phyloP scores from a whole-genome alignment of 2,888 invertebrate species.

The Agrenia bidenticulata region DNA sequence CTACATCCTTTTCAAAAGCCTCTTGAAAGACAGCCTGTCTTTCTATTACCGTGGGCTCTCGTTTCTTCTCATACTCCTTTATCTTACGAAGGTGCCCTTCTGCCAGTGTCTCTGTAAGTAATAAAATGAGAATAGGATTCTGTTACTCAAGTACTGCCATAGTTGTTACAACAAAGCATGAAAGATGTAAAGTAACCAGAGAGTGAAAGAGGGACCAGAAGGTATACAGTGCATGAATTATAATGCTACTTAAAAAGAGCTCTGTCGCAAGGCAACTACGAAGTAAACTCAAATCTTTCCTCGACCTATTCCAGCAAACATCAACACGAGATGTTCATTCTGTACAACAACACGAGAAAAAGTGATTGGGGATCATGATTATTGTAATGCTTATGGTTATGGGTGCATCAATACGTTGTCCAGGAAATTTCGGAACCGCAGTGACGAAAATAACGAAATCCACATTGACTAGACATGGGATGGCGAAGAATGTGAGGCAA shows the following conservation, averaged over 20 bases:
- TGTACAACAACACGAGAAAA: neutral
- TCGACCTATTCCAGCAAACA: neutral
- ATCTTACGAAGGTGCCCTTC: slow-evolving; percentile 64
- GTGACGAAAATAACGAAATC: too few relatives aligned
- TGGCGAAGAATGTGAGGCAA: too few relatives aligned
- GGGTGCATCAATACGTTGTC: too few relatives aligned
- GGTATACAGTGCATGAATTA: too few relatives aligned
- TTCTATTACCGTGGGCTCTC: slow-evolving; percentile 64
- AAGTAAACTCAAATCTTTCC: neutral
- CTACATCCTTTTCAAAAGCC: slow-evolving; percentile 69
- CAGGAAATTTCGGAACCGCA: too few relatives aligned
- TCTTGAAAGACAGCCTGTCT: slow-evolving; percentile 69
- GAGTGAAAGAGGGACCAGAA: too few relatives aligned
- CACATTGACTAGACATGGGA: neutral
- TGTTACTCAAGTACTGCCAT: neutral
- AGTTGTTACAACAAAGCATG: neutral
- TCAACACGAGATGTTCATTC: neutral
- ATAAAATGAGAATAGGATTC: neutral
- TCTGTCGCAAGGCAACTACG: neutral
- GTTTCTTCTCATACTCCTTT: slow-evolving; percentile 61
- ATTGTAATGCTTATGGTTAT: too few relatives aligned
- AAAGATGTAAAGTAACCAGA: too few relatives aligned
- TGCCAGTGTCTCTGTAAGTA: slow-evolving; percentile 60
- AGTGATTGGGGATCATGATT: too few relatives aligned
- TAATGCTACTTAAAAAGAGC: too few relatives aligned